Evolutionary conservation across 92 coral and sea anemone species (phyloP).

Genomic region (Zoanthus solanderi): DNA sequence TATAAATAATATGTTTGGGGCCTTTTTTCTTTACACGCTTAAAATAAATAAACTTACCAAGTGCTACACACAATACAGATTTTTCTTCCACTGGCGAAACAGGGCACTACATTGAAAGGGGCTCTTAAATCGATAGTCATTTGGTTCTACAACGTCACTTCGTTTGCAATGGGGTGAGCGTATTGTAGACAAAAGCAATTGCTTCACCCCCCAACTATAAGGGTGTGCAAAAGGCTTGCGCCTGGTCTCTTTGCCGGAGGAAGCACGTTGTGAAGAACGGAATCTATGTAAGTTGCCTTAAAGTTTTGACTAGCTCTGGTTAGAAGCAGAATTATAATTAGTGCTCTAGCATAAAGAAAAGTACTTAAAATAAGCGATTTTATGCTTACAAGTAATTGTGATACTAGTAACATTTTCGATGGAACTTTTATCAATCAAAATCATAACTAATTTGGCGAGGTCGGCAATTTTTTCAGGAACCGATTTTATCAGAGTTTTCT

Average conservation of each 20-base stretch:
- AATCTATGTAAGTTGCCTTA: constrained; percentile 26
- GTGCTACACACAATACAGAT: no score
- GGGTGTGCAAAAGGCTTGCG: constrained; percentile 61
- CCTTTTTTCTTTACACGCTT: no score
- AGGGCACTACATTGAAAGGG: background rate
- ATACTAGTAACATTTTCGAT: background rate
- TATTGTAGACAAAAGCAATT: constrained; percentile 28
- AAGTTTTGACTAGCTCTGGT: background rate
- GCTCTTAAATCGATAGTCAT: background rate
- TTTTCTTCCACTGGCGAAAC: background rate
- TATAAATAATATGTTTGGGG: no score
- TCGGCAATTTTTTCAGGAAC: background rate
- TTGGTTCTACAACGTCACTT: constrained; percentile 19
- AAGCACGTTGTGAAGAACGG: constrained; percentile 84
- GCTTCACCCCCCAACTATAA: constrained; percentile 57
- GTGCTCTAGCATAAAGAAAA: background rate
- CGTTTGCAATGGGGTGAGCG: background rate
- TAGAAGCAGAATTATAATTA: background rate
- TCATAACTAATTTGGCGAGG: constrained; percentile 7
- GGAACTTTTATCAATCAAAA: constrained; percentile 1
- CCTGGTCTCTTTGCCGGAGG: constrained; percentile 69
- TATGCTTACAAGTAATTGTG: background rate
- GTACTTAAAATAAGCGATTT: background rate
- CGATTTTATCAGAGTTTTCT: background rate
- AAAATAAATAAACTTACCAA: no score